Evolutionary conservation across 2,797 vertebrate species (phyloP).

Genomic region (Spatula clypeata): DNA sequence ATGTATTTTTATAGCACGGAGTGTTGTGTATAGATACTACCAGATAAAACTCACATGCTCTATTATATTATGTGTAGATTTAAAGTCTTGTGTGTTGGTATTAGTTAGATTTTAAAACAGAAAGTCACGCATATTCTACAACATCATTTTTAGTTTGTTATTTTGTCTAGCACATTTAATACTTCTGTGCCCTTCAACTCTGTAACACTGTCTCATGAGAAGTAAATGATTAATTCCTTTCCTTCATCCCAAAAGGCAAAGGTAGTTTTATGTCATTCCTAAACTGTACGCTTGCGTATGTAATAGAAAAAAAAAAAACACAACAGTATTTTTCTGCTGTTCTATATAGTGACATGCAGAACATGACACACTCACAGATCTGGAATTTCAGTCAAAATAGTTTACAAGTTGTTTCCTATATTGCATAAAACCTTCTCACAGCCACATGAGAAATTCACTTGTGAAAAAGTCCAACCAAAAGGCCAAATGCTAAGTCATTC

Average conservation of each 20-base stretch:
- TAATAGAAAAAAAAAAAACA: neutral
- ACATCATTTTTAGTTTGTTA: slow-evolving; percentile 5
- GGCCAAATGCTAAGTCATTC: neutral
- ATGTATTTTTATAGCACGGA: neutral
- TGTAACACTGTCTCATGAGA: neutral
- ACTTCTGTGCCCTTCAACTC: neutral
- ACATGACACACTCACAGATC: neutral
- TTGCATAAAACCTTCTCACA: neutral
- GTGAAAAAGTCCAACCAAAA: neutral
- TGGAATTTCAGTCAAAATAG: slow-evolving; percentile 3
- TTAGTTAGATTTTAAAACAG: slow-evolving; percentile 20
- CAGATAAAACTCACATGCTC: neutral
- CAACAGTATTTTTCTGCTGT: neutral
- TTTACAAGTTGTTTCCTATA: neutral
- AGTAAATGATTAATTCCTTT: slow-evolving; percentile 43
- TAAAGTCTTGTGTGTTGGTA: neutral
- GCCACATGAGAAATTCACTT: neutral
- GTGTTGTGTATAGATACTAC: neutral
- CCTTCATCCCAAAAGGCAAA: slow-evolving; percentile 37
- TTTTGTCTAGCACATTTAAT: slow-evolving; percentile 31
- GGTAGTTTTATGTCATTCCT: slow-evolving; percentile 7
- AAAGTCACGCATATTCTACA: neutral
- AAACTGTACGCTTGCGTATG: neutral
- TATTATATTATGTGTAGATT: neutral
- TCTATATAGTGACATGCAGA: neutral